phyloP scores from a whole-genome alignment of 2,113 vertebrate species.

The Eubucco bourcierii region DNA sequence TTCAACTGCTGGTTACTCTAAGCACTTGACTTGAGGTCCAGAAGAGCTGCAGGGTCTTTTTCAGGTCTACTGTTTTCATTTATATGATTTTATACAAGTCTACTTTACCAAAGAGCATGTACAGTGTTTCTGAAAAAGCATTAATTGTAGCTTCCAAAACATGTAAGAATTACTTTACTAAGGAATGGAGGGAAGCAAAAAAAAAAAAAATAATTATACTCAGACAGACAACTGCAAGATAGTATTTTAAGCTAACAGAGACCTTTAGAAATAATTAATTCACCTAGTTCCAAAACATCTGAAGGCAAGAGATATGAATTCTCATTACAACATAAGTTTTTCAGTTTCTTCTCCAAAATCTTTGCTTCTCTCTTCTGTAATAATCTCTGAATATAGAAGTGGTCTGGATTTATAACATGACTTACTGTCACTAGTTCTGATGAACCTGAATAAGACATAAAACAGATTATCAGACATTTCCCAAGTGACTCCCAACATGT shows the following conservation, averaged over 20 bases:
- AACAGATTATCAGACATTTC: not conserved
- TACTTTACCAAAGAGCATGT: not conserved
- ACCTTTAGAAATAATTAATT: not conserved
- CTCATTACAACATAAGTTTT: conserved; percentile 66
- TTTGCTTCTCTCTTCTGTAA: conserved; percentile 73
- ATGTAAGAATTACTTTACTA: not conserved
- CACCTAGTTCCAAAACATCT: conserved; percentile 84
- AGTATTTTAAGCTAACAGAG: not conserved
- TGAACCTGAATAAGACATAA: conserved; percentile 42
- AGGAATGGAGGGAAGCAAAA: fast-evolving
- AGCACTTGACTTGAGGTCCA: not conserved
- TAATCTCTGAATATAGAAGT: conserved; percentile 87
- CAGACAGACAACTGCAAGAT: not conserved
- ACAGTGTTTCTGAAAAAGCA: not conserved
- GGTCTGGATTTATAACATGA: conserved; percentile 85
- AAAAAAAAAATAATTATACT: not conserved
- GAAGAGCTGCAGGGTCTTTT: not conserved
- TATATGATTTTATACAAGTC: not conserved
- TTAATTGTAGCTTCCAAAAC: not conserved
- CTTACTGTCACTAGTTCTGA: conserved; percentile 83
- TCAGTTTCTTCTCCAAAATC: conserved; percentile 77
- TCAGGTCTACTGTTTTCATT: not conserved
- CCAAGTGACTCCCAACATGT: not conserved
- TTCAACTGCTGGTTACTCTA: not conserved
- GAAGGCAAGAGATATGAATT: conserved; percentile 59